phyloP scores from a whole-genome alignment of 2,888 invertebrate genomes.

The Rhorus exstirpatorius region DNA sequence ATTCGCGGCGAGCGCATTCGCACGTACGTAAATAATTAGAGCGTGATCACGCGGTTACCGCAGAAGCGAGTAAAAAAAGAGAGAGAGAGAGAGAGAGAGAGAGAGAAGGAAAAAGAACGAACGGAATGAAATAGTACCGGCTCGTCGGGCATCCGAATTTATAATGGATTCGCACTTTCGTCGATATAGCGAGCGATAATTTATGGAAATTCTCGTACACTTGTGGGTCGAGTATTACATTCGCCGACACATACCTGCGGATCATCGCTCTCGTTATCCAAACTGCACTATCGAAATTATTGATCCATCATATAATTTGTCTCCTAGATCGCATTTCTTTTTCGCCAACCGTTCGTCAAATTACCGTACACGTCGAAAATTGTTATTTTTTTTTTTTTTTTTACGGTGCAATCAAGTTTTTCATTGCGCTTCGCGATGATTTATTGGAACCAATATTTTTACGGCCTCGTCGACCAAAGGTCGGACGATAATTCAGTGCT shows the following conservation, averaged over 20 bases:
- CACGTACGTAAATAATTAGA: slow-evolving; percentile 83
- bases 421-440: slow-evolving; percentile 40
- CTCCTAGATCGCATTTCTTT: slow-evolving; percentile 11
- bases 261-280: slow-evolving; percentile 43
- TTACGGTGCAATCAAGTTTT: slow-evolving; percentile 19
- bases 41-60: slow-evolving; percentile 77
- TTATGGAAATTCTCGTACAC: slow-evolving; percentile 63
- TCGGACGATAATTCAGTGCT: slow-evolving; percentile 63
- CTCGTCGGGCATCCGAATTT: slow-evolving; percentile 68
- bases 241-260: not conserved
- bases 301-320: slow-evolving; percentile 36
- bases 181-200: slow-evolving; percentile 67
- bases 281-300: slow-evolving; percentile 34
- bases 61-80: slow-evolving; percentile 51
- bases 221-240: not conserved
- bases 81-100: slow-evolving; percentile 35
- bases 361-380: slow-evolving; percentile 11
- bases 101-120: not conserved
- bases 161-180: slow-evolving; percentile 78
- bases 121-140: slow-evolving; percentile 44
- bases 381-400: slow-evolving; percentile 10
- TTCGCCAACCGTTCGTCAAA: slow-evolving; percentile 50
- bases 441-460: slow-evolving; percentile 38
- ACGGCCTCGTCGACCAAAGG: slow-evolving; percentile 9
- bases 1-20: slow-evolving; percentile 76